A percentile compares a stretch with the other conserved stretches of the same genome.
phyloP scores from a whole-genome alignment of 2,113 vertebrate genomes.

The Elgaria multicarinata region DNA sequence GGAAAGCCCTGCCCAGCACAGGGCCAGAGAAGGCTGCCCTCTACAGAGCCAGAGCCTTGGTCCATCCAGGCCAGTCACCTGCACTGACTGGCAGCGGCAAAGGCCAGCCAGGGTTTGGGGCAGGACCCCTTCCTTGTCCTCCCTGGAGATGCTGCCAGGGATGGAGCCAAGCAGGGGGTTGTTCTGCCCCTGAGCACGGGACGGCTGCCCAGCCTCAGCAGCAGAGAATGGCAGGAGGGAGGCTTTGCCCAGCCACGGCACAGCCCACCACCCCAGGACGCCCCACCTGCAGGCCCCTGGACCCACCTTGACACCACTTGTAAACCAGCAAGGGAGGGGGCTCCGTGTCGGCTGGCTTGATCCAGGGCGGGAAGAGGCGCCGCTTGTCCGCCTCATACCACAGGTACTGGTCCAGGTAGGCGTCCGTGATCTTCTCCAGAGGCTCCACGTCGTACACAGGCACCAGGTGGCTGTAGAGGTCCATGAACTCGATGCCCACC shows the following conservation, averaged over 20 bases:
- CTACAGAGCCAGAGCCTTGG: too few relatives aligned
- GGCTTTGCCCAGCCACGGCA: not conserved
- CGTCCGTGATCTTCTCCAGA: slow-evolving; percentile 98
- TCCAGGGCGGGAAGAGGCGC: slow-evolving; percentile 97
- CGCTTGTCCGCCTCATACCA: slow-evolving; percentile 99
- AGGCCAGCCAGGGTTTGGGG: too few relatives aligned
- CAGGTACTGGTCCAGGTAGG: slow-evolving; percentile 97
- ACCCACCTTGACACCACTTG: slow-evolving; percentile 98
- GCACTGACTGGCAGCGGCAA: too few relatives aligned
- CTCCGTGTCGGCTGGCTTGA: slow-evolving; percentile 98
- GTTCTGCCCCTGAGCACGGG: too few relatives aligned
- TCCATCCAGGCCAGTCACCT: too few relatives aligned
- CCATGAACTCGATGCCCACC: slow-evolving; percentile 99
- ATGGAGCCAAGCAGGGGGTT: too few relatives aligned
- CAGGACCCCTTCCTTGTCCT: too few relatives aligned
- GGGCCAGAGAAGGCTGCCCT: not conserved
- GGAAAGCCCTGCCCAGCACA: not conserved
- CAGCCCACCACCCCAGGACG: not conserved
- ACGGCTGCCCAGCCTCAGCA: not conserved
- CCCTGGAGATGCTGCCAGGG: too few relatives aligned
- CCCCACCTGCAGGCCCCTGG: not conserved
- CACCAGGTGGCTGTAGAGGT: slow-evolving; percentile 97
- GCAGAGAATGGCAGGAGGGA: not conserved
- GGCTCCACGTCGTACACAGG: slow-evolving; percentile 98
- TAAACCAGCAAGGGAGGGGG: slow-evolving; percentile 96